Evolutionary conservation across 2,888 invertebrate species (phyloP).

Genomic region (Cosmorhoe ocellata): DNA sequence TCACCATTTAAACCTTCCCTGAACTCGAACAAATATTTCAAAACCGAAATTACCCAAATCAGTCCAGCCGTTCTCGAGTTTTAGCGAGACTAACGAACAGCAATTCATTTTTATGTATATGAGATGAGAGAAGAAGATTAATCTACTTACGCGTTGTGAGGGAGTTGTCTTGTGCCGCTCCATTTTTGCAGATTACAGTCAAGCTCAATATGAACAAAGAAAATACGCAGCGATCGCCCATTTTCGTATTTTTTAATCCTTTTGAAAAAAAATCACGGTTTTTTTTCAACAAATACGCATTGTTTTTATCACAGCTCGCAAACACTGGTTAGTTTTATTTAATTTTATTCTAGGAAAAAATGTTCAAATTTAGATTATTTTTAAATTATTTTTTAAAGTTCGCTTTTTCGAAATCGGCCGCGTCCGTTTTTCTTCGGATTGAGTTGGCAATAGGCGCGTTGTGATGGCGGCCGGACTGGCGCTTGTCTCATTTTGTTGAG

Average conservation of each 20-base stretch:
- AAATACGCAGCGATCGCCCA: conserved; percentile 60
- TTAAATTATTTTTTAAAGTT: conserved; percentile 34
- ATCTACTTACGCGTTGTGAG: conserved; percentile 68
- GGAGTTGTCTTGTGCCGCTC: conserved; percentile 61
- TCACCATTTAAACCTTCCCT: too few species aligned
- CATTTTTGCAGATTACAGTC: conserved; percentile 58
- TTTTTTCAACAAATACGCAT: conserved; percentile 36
- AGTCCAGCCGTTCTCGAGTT: too few species aligned
- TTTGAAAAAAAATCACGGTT: conserved; percentile 19
- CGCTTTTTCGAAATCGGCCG: conserved; percentile 48
- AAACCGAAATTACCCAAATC: too few species aligned
- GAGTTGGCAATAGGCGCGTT: conserved; percentile 58
- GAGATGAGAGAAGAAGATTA: too few species aligned
- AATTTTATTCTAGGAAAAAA: background rate
- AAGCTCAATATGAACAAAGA: conserved; percentile 63
- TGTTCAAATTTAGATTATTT: conserved; percentile 13
- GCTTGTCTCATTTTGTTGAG: conserved; percentile 71
- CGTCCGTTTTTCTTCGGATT: conserved; percentile 63
- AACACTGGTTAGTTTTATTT: conserved; percentile 29
- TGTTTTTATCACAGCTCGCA: conserved; percentile 37
- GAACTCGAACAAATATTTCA: too few species aligned
- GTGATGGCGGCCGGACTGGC: conserved; percentile 54
- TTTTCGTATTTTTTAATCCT: conserved; percentile 47
- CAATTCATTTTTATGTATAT: too few species aligned
- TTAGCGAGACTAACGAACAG: too few species aligned